A percentile compares a stretch with the other conserved stretches of the same genome.
Conservation (phyloP, 1,140 invertebrate species). For the Drosophila micromelanica region DNA sequence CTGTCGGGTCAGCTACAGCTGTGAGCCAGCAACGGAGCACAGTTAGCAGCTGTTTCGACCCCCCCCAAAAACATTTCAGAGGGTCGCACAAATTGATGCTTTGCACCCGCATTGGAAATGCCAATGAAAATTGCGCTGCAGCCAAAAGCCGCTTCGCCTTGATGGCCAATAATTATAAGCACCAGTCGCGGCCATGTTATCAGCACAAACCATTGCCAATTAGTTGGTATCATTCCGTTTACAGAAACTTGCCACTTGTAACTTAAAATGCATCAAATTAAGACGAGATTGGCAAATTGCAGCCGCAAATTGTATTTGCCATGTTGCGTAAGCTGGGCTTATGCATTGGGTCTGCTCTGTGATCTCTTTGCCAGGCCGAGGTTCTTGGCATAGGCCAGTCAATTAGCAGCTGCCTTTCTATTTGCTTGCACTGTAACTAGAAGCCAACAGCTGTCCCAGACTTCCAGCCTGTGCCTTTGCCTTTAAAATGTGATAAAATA, state of each 20-base stretch:
- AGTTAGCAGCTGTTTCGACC: constrained; percentile 69
- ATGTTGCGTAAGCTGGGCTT: neutral
- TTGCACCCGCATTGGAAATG: constrained; percentile 40
- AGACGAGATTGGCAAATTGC: constrained; percentile 58
- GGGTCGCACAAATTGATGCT: constrained; percentile 45
- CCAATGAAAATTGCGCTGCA: constrained; percentile 26
- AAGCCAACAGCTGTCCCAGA: constrained; percentile 34
- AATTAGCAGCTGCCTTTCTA: constrained; percentile 72
- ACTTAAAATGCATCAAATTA: constrained; percentile 63
- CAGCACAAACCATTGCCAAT: constrained; percentile 56
- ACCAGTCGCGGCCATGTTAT: constrained; percentile 56
- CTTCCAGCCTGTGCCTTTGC: constrained; percentile 1
- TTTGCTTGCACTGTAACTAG: constrained; percentile 61
- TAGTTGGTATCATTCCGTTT: constrained; percentile 57
- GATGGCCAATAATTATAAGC: constrained; percentile 64
- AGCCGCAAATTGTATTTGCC: constrained; percentile 75
- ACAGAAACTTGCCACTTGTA: constrained; percentile 26
- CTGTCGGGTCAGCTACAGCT: constrained; percentile 33
- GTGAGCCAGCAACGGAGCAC: constrained; percentile 47
- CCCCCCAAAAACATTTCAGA: constrained; percentile 38
- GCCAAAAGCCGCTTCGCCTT: constrained; percentile 33
- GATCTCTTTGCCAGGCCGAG: constrained; percentile 31
- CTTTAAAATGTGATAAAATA: constrained; percentile 74
- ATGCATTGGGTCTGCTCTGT: neutral
- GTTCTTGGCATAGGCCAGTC: constrained; percentile 70